Evolutionary conservation across 2,797 vertebrate genomes (phyloP).

Genomic region (Aphelocoma californica): DNA sequence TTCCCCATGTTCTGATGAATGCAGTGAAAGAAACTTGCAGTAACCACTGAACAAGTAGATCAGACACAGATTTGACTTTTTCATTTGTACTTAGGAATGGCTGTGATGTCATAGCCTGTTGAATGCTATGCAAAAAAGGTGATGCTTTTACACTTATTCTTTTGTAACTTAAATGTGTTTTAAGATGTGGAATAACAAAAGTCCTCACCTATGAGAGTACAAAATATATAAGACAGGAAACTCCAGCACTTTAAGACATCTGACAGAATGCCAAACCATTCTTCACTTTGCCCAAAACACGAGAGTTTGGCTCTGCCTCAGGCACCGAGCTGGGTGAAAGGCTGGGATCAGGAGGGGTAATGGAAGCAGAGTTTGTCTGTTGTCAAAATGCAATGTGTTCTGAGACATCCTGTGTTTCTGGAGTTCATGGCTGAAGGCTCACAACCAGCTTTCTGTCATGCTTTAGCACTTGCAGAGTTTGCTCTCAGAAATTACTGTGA

Average conservation of each 20-base stretch:
- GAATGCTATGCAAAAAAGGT: not conserved
- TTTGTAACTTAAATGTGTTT: not conserved
- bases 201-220: not conserved
- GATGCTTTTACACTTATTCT: not conserved
- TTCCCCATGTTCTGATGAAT: not conserved
- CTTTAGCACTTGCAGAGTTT: not conserved
- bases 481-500: not conserved
- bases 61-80: not conserved
- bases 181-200: not conserved
- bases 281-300: not conserved
- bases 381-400: not conserved
- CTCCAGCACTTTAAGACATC: not conserved
- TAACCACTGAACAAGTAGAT: not conserved
- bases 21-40: not conserved
- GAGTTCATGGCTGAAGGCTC: not conserved
- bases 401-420: not conserved
- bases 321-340: not conserved
- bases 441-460: not conserved
- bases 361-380: not conserved
- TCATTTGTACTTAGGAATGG: not conserved
- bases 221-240: not conserved
- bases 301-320: not conserved
- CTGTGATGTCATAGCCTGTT: not conserved
- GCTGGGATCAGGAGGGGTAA: not conserved
- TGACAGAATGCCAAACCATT: not conserved